Base-by-base conservation (phyloP, 2,797 vertebrate species). In the Acridotheres tristis region DNA sequence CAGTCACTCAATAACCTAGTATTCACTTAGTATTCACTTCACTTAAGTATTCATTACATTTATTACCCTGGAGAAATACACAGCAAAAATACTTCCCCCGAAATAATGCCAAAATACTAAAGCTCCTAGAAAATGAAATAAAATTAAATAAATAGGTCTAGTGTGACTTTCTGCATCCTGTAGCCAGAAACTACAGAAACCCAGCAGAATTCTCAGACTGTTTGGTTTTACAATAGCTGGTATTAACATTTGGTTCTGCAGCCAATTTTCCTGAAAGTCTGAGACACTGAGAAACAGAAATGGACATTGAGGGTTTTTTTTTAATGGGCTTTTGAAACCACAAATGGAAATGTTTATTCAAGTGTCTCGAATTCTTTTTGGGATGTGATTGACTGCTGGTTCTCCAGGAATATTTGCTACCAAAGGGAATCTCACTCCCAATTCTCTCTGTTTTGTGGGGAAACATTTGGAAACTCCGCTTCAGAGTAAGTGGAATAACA, bases 331-430 rank as follows among this genome's bases (percentile, higher is more conserved):
- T 94, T 74, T 83, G 71, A 94, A 97, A 94, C 88, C 84, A 84
- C 66, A 93, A 92, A 63, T 5, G 5, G 11, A 90, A 90, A 85
- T 76, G 69, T 91, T 96, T 94, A 62, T 88, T 95, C 90, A 95
- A 83, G 62, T 96, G 80, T 84, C 87, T 82, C 42, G 74, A 68
- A 93, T 75, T 63, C 65, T 80, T 48, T 75, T 42, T 74, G 83
- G 61, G 66, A 59, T 32, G 13, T 42, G 40, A 93, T 14, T 84
- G 66, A 68, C 66, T 86, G 42, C 59, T 85, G 23, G 32, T 91
- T 93, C 85, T 92, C 47, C n/a, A 74, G 76, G 53, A 80, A 51
- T 79, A 90, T 77, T 87, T 95, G 45, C 69, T 83, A 53, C 54
- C 17, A 59, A 71, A 80, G 54, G 55, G 65, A 87, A 69, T 74